Base-by-base conservation (phyloP, 2,797 vertebrate species). In the Acipenser oxyrinchus region DNA sequence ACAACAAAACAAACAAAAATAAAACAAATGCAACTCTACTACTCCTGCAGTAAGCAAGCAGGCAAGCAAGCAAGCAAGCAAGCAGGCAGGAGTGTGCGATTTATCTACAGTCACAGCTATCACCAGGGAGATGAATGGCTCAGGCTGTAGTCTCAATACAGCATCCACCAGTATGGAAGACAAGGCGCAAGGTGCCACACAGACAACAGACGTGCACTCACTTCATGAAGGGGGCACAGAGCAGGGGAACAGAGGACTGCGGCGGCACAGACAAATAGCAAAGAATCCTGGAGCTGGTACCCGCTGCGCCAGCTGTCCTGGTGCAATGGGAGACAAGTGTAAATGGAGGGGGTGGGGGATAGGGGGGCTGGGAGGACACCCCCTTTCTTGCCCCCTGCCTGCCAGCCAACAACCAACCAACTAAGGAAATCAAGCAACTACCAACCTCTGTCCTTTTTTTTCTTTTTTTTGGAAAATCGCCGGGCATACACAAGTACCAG, bases 31-130 rank as follows among this genome's bases (percentile, higher is more conserved):
- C 77, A 74, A 68, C 74, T 81, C 15, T 72, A 71, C 23, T 37
- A 37, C 68, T 75, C 66, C 50, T 72, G 73, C 70, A 76, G 70
- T 51, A 74, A 77, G 68, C 69, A 68, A 69, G 73, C 72, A 74
- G 23, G 15, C 23, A 69, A 64, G 66, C 64, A 74, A 60, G 71
- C 71, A 74, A 70, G 69, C 57, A 75, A 63, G 68, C 68, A 71
- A 65, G 49, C 68, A 69, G 78, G 81, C 78, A 84, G 87, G 83
- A 86, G 82, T 71, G 82, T 90, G 86, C 87, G 83, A 89, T 92
- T 91, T 86, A 90, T 92, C 86, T 91, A 87, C 88, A 88, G 89
- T 91, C 87, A 86, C 81, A 86, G 88, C 88, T 90, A 89, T 90
- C 88, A 87, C 87, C 83, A 85, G 85, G 87, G 90, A 92, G 90